Percentiles rank a stretch among this genome's conserved stretches.
Conservation (phyloP, 2,888 invertebrate species). For the Leptopilina drosophilae region DNA sequence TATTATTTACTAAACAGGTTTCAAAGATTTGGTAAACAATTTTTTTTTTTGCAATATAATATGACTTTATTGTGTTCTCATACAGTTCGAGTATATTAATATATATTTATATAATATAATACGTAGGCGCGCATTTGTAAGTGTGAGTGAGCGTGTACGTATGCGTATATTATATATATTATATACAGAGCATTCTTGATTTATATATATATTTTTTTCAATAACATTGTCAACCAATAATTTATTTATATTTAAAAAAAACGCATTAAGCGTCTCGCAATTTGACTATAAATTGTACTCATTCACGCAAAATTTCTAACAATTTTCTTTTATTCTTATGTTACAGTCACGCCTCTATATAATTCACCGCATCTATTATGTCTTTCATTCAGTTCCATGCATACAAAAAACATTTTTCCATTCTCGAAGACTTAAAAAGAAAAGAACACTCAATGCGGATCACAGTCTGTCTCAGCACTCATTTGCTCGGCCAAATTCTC, state of each 20-base stretch:
- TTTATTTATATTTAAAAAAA: conserved; percentile 67
- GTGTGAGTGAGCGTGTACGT: conserved; percentile 37
- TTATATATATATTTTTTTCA: conserved; percentile 70
- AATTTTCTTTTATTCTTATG: conserved; percentile 48
- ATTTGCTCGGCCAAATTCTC: conserved; percentile 60
- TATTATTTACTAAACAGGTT: no score
- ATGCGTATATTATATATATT: conserved; percentile 67
- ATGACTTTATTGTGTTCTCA: conserved; percentile 73
- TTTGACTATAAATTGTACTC: conserved; percentile 53
- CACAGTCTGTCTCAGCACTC: conserved; percentile 75
- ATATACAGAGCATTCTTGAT: conserved; percentile 70
- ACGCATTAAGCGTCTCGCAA: conserved; percentile 63
- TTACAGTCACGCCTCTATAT: conserved; percentile 41
- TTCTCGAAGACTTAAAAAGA: conserved; percentile 67
- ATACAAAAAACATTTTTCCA: conserved; percentile 56
- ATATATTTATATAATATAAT: conserved; percentile 60
- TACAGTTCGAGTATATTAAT: conserved; percentile 69
- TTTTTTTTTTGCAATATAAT: conserved; percentile 66
- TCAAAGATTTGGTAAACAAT: no score
- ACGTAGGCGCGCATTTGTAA: conserved; percentile 58
- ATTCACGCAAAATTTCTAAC: conserved; percentile 35
- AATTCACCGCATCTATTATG: conserved; percentile 50
- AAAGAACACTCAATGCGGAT: conserved; percentile 74
- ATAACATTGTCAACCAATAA: conserved; percentile 76
- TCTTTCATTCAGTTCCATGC: conserved; percentile 56